phyloP scores from a whole-genome alignment of 2,888 invertebrate genomes.

The Drosophila pullipes region DNA sequence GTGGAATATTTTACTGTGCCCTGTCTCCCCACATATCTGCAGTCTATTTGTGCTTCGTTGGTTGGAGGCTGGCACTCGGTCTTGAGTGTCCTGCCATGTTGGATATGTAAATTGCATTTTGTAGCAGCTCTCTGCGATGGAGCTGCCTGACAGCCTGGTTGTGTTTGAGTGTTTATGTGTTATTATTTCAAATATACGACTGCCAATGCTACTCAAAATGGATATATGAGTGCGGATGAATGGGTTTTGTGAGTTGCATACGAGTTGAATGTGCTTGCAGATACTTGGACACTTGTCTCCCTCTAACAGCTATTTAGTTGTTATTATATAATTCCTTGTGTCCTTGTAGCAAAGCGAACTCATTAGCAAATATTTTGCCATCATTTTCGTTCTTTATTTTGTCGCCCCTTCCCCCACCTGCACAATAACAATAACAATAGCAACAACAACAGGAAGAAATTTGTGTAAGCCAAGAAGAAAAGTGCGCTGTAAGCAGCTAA shows the following conservation, averaged over 20 bases:
- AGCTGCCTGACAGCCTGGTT: conserved; percentile 53
- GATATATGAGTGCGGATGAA: conserved; percentile 1
- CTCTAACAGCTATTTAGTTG: conserved; percentile 8
- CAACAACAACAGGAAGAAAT: conserved; percentile 1
- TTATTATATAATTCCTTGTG: background rate
- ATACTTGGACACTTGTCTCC: background rate
- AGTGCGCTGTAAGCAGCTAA: conserved; percentile 41
- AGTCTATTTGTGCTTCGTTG: conserved; percentile 9
- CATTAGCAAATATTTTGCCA: conserved; percentile 70
- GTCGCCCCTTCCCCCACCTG: conserved; percentile 3
- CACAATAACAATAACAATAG: background rate
- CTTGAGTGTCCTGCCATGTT: conserved; percentile 64
- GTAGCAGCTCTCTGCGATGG: conserved; percentile 34
- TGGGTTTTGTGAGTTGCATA: conserved; percentile 9
- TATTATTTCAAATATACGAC: conserved; percentile 72
- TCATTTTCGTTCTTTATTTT: conserved; percentile 9
- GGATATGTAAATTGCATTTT: conserved; percentile 72
- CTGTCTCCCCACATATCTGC: background rate
- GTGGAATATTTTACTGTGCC: conserved; percentile 13
- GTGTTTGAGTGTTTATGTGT: conserved; percentile 34
- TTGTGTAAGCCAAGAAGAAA: conserved; percentile 29
- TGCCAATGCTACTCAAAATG: conserved; percentile 15
- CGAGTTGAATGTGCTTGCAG: conserved; percentile 7
- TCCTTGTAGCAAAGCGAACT: conserved; percentile 47
- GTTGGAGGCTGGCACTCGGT: conserved; percentile 45